phyloP scores from a whole-genome alignment of 2,888 invertebrate genomes.

The Perizoma affinitatum region DNA sequence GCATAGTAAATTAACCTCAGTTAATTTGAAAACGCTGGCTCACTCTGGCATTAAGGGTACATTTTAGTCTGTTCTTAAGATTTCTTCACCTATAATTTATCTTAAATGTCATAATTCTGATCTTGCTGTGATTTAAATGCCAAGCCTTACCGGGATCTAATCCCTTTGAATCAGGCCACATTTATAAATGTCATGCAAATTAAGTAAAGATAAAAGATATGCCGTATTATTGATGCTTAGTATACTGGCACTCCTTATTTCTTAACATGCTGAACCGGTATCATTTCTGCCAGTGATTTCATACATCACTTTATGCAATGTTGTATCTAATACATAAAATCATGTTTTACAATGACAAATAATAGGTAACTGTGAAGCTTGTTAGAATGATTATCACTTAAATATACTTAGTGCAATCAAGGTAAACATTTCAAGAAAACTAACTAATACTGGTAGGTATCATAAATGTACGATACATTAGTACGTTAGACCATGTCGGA shows the following conservation, averaged over 20 bases:
- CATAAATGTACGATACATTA: no score
- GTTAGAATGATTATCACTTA: background rate
- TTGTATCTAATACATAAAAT: conserved; percentile 7
- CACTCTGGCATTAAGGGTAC: no score
- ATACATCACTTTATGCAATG: conserved; percentile 7
- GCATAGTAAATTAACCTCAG: no score
- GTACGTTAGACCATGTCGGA: no score
- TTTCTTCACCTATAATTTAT: background rate
- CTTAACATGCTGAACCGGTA: conserved; percentile 10
- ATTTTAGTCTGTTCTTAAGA: no score
- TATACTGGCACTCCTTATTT: conserved; percentile 18
- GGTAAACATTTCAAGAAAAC: no score
- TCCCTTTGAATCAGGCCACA: conserved; percentile 9
- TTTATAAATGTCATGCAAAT: conserved; percentile 25
- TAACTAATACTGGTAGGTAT: no score
- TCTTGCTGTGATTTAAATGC: conserved; percentile 12
- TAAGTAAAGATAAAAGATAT: conserved; percentile 22
- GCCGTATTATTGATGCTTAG: conserved; percentile 3
- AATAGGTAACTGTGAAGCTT: background rate
- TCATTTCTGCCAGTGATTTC: conserved; percentile 7
- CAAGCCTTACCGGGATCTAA: background rate
- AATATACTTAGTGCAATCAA: no score
- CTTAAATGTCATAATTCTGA: conserved; percentile 5
- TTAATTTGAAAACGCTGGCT: no score
- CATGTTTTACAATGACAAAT: background rate